These are phyloP conservation scores for Sapajus apella DNA, from an alignment of 2,113 vertebrate species.

Conservation along the genomic window DNA sequence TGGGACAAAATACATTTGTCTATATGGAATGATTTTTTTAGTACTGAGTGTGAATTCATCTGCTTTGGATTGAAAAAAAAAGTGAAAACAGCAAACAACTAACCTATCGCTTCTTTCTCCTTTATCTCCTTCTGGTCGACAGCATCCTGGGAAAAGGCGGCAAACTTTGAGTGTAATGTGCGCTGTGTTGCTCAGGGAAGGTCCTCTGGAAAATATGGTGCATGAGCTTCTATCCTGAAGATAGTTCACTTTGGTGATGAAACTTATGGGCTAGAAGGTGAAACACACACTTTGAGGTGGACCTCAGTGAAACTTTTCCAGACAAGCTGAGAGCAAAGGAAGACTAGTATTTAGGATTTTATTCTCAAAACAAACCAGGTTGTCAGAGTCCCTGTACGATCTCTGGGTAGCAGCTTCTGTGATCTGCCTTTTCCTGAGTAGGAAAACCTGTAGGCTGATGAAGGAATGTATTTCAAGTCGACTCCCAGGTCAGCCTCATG, in stretches of 20 bases:
- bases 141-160: background rate
- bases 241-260: background rate
- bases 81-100: background rate
- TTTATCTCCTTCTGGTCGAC: background rate
- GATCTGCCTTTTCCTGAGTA: background rate
- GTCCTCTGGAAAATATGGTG: background rate
- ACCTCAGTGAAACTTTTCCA: background rate
- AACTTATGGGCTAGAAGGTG: background rate
- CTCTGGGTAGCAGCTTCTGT: background rate
- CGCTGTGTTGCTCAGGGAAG: background rate
- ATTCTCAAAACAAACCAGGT: background rate
- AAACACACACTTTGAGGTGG: background rate
- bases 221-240: background rate
- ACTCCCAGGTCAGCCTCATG: background rate
- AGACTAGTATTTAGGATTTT: background rate
- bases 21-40: background rate
- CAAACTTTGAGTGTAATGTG: fast-evolving
- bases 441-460: background rate
- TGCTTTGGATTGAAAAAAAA: background rate
- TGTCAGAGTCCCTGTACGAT: background rate
- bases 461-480: background rate
- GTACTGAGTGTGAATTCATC: background rate
- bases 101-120: background rate
- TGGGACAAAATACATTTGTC: background rate
- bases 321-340: background rate